A percentile compares a stretch with the other conserved stretches of the same genome.
phyloP scores from a whole-genome alignment of 2,113 vertebrate genomes.

The Actinemys pallida region DNA sequence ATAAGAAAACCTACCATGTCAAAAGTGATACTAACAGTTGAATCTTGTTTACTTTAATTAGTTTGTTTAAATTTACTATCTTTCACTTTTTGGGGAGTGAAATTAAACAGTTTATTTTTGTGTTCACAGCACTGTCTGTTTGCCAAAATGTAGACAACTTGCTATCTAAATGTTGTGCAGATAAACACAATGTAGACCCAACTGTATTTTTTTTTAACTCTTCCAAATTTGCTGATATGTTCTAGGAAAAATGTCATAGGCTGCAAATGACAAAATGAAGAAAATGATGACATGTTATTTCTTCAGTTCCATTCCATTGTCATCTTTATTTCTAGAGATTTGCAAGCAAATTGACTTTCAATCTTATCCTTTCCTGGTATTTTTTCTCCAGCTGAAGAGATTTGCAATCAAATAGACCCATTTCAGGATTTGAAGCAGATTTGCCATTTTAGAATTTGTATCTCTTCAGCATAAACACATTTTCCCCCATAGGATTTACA shows the following conservation, averaged over 20 bases:
- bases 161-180: constrained; percentile 39
- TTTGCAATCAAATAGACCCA: constrained; percentile 65
- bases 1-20: background rate
- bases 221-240: background rate
- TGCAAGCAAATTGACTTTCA: constrained; percentile 67
- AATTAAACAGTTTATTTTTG: constrained; percentile 59
- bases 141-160: constrained; percentile 6
- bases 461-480: constrained; percentile 49
- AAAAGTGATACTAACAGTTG: constrained; percentile 1
- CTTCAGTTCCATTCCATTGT: background rate
- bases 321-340: constrained; percentile 42
- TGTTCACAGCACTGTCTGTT: background rate
- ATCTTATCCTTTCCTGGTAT: constrained; percentile 29
- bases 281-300: background rate
- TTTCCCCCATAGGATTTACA: constrained; percentile 7
- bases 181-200: background rate
- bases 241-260: background rate
- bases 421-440: constrained; percentile 50
- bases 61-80: constrained; percentile 33
- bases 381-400: constrained; percentile 43
- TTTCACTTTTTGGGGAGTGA: constrained; percentile 32
- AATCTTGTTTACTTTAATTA: constrained; percentile 9
- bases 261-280: constrained; percentile 22
- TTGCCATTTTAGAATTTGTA: constrained; percentile 9
- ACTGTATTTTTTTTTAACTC: background rate